Conservation (phyloP, 2,888 invertebrate species). For the Acholoe squamosa region DNA sequence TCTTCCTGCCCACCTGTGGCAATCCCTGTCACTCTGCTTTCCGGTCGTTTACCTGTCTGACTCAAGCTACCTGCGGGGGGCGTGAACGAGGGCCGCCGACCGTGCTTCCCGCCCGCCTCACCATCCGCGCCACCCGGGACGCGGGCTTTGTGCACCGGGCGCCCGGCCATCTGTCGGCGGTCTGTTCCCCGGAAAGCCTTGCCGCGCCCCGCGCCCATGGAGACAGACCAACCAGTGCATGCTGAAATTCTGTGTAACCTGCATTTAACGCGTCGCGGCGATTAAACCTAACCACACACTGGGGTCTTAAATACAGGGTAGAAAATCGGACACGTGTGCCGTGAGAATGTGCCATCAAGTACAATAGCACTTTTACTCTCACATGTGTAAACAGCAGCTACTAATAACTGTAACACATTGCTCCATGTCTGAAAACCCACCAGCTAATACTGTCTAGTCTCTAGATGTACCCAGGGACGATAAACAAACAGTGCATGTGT, state of each 20-base stretch:
- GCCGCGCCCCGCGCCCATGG: not conserved
- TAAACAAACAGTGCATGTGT: no score
- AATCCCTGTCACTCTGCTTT: conserved; percentile 21
- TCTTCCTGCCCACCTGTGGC: conserved; percentile 23
- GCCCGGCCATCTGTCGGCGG: conserved; percentile 26
- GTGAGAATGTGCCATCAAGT: not conserved
- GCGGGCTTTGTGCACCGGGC: conserved; percentile 30
- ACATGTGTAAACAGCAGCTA: no score
- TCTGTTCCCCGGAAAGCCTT: not conserved
- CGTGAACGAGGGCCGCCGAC: not conserved
- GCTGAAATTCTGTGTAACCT: no score
- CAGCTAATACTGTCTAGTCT: not conserved
- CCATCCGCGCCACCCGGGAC: conserved; percentile 5
- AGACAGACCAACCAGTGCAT: no score
- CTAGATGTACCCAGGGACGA: not conserved
- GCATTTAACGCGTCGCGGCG: no score
- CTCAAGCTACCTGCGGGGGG: conserved; percentile 4
- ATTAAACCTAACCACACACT: no score
- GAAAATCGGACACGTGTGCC: not conserved
- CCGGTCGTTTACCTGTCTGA: not conserved
- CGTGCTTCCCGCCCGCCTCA: conserved; percentile 15
- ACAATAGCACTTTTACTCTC: no score
- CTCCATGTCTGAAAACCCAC: not conserved
- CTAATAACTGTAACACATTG: no score
- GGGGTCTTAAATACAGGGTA: not conserved